These are phyloP conservation scores for Lutjanus argentimaculatus DNA, from an alignment of 2,797 vertebrate genomes.

Conservation along the genomic window DNA sequence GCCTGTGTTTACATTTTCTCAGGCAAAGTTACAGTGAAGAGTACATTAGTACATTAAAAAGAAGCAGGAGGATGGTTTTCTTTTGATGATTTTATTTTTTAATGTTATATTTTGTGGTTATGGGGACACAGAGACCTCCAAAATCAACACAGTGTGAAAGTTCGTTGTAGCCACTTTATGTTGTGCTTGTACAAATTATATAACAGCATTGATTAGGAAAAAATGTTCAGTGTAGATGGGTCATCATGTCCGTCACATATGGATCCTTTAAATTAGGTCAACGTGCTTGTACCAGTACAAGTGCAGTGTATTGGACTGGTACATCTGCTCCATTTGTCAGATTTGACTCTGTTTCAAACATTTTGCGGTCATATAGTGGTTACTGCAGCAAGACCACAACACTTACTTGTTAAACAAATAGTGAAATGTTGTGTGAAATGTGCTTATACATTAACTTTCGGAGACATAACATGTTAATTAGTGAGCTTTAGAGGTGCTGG, in stretches of 20 bases:
- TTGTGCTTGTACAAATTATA: not conserved
- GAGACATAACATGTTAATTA: not conserved
- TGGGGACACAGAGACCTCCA: no score
- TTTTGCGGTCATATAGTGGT: not conserved
- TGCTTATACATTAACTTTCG: not conserved
- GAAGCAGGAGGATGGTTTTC: no score
- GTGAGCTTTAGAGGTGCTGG: not conserved
- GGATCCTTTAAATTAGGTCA: conserved; percentile 1
- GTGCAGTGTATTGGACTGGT: not conserved
- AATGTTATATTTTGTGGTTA: no score
- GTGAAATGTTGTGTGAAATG: not conserved
- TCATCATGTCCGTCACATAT: not conserved
- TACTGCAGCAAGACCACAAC: not conserved
- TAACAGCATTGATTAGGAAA: not conserved
- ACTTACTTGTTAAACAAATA: not conserved
- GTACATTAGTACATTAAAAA: no score
- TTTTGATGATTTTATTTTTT: no score
- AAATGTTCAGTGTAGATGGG: not conserved
- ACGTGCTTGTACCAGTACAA: not conserved
- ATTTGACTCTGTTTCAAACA: not conserved
- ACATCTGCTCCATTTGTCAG: not conserved
- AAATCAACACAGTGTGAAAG: no score
- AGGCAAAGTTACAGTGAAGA: no score
- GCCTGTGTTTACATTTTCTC: no score
- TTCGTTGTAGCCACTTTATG: no score